Evolutionary conservation across 2,797 vertebrate genomes (phyloP).

Genomic region (Mus minutoides): DNA sequence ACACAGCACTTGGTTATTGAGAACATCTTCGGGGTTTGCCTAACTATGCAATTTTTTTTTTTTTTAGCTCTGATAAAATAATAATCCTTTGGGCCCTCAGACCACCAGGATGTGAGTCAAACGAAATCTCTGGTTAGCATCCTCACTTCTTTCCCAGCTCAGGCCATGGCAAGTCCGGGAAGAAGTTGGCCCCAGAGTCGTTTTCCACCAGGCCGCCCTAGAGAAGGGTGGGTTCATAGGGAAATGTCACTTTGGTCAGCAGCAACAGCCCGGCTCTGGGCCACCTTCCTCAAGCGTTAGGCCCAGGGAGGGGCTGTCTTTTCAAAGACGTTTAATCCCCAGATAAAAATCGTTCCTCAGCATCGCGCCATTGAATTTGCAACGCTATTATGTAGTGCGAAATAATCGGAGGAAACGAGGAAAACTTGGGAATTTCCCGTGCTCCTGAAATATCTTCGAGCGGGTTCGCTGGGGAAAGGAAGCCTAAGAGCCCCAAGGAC

Average conservation of each 20-base stretch:
- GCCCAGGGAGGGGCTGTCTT: slow-evolving; percentile 70
- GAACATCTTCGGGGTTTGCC: slow-evolving; percentile 36
- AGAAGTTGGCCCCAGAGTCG: slow-evolving; percentile 44
- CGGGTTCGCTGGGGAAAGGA: not conserved
- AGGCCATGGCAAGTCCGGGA: slow-evolving; percentile 21
- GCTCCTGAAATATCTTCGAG: slow-evolving; percentile 80
- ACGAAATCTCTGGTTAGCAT: slow-evolving; percentile 49
- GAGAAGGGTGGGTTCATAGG: not conserved
- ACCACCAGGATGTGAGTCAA: slow-evolving; percentile 71
- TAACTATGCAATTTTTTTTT: not conserved
- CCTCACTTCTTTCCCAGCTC: not conserved
- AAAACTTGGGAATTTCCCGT: slow-evolving; percentile 85
- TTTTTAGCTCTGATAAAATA: not conserved
- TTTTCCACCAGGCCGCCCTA: not conserved
- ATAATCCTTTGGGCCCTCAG: not conserved
- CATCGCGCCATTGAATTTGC: slow-evolving; percentile 77
- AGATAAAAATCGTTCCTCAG: slow-evolving; percentile 81
- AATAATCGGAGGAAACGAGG: slow-evolving; percentile 84
- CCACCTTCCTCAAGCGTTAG: slow-evolving; percentile 50
- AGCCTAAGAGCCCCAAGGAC: not conserved
- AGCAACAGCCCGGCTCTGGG: not conserved
- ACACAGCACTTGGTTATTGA: not conserved
- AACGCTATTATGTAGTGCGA: slow-evolving; percentile 75
- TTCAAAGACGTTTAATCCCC: slow-evolving; percentile 76
- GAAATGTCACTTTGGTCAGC: slow-evolving; percentile 24